Evolutionary conservation across 1,140 invertebrate species (phyloP), one percentile per base, ranked within the genome.

Genomic region (Drosophila navojoa): DNA sequence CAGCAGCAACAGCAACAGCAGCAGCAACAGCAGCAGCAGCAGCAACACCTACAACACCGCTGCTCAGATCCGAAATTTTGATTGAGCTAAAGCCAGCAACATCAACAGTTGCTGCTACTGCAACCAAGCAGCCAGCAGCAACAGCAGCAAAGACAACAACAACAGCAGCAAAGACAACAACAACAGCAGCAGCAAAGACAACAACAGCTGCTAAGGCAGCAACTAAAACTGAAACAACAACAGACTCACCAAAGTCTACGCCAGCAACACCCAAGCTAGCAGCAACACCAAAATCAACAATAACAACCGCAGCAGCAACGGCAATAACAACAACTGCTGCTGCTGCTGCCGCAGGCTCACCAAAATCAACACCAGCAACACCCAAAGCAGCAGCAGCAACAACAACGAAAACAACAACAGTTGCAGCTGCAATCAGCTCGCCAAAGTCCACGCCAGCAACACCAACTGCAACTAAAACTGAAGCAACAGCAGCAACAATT

Each of bases 361-460:
- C 35, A 11, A 38, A 73, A 10, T 22, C 69, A 16, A 16, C 63
- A 53, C 6, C 54, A 59, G 57, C 5, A 16, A 15, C 32, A 35
- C 9, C 32, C 6, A 35, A 35, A 7, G 2, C 7, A 35, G 10
- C 49, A 27, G 11, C 22, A n/a, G 10, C 49, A 27, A 4, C 22
- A 35, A 32, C 45, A 35, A 22, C 42, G 11, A 35, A 7, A 27
- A 29, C 68, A 47, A 27, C 38, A 52, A 6, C 32, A 11, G 5
- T 22, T 5, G 61, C 59, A 32, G 22, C 61, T 16, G 67, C 11
- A 38, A 11, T 25, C 35, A 19, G 16, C 38, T 40, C 32, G 13
- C 44, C 45, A n/a, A 57, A 55, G 45, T 16, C 44, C 10, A 29
- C 58, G 6, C 15, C 55, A 59, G 55, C 60, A 71, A 62, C 47